Base-by-base conservation (phyloP, 2,888 invertebrate species). In the Thyatira batis region DNA sequence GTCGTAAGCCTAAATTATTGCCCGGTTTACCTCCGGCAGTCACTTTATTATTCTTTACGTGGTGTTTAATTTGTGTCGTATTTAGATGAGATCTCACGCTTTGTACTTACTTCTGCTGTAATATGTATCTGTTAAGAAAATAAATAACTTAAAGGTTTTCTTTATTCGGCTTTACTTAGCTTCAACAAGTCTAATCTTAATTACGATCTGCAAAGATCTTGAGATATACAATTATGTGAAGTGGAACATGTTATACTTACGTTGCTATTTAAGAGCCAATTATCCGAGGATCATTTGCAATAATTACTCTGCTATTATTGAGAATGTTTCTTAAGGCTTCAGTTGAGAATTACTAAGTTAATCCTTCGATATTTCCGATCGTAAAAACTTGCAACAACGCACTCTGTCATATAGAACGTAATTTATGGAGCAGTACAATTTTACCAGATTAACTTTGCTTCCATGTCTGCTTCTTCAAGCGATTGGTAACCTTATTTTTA, bases 371-470 rank as follows among this genome's bases (percentile, higher is more conserved):
- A 80, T 80, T 82, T 82, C 76, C 78, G 76, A 78, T 79, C 81
- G 78, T 85, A 82, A 85, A 86, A 80, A 73, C 83, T 81, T 79
- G 84, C 83, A 85, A 87, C 87, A 85, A 84, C 86, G 77, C 80
- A 75, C 76, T 84, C 83, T 88, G 90, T 89, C 90, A 88, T 87
- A 87, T 82, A 77, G 73, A 82, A 73, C 78, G 76, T 87, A 87
- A 91, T 90, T 90, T 91, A 91, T 87, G 84, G 68, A 78, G 69
- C 79, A 73, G 75, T 79, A 73, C 69, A 75, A 75, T 78, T 76
- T 77, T 59, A 69, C 72, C 57, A 68, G 62, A 56, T 46, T 56
- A 56, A 55, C 63, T 44, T 58, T 33, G 49, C 10, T 52, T 55
- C 52, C 54, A 51, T 52, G 53, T 28, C 44, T 33, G 10, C 13